Evolutionary conservation across 1,140 invertebrate species (phyloP).

Genomic region (Pollicipes pollicipes): DNA sequence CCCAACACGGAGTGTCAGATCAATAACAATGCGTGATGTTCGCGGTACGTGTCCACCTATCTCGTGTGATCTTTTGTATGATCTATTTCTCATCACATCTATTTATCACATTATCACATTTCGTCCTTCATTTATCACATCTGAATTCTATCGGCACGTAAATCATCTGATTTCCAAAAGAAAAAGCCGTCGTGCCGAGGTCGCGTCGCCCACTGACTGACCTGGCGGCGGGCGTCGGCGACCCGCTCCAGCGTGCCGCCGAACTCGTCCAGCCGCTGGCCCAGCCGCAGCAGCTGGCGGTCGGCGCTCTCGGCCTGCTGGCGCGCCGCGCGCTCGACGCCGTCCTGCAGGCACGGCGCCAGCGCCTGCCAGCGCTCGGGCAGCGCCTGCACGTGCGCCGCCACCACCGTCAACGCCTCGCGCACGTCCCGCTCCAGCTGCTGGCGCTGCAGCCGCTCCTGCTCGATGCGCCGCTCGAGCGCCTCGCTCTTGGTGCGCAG

Average conservation of each 20-base stretch:
- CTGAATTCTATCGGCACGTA: no score
- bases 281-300: neutral
- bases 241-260: neutral
- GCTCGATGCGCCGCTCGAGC: conserved; percentile 1
- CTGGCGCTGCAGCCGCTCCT: neutral
- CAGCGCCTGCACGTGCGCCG: neutral
- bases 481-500: neutral
- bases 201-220: no score
- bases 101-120: no score
- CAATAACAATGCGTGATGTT: no score
- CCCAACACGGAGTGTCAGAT: no score
- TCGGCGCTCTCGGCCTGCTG: neutral
- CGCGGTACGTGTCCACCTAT: no score
- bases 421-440: conserved; percentile 5
- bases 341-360: neutral
- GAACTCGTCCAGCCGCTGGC: neutral
- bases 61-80: no score
- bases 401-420: conserved; percentile 1
- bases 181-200: no score
- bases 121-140: no score
- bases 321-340: neutral
- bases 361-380: conserved; percentile 1
- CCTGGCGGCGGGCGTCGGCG: neutral
- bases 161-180: no score
- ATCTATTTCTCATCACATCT: no score